Percentiles rank a stretch among this genome's conserved stretches.
Evolutionary conservation across 2,797 vertebrate species (phyloP).

Genomic region (Lepus oiostolus): DNA sequence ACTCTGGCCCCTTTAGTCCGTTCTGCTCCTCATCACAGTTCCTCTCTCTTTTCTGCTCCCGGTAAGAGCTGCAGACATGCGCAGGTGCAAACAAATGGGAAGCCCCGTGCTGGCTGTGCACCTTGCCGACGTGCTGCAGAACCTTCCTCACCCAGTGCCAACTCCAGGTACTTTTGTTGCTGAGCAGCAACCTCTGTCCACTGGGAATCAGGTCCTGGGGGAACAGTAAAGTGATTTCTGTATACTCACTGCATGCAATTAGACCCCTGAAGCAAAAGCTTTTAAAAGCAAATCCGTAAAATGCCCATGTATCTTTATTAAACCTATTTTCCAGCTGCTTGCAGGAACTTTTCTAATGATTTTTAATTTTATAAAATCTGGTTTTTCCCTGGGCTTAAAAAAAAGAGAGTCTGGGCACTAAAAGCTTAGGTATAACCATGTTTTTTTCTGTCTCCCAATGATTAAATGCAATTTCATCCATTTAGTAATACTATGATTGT

Average conservation of each 20-base stretch:
- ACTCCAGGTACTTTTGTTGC: not conserved
- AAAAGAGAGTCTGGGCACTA: not conserved
- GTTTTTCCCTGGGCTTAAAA: not conserved
- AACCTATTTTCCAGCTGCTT: constrained; percentile 55
- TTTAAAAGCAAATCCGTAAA: constrained; percentile 58
- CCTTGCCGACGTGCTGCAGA: not conserved
- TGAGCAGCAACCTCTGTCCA: constrained; percentile 14
- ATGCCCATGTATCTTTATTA: constrained; percentile 51
- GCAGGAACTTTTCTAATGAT: constrained; percentile 50
- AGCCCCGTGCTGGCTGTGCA: not conserved
- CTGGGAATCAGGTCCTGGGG: constrained; percentile 30
- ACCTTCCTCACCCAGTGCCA: not conserved
- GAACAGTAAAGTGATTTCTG: not conserved
- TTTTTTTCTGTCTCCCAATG: constrained; percentile 51
- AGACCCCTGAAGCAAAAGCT: constrained; percentile 55
- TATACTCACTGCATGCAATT: not conserved
- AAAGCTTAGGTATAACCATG: constrained; percentile 56
- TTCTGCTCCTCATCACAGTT: constrained; percentile 74
- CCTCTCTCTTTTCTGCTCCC: constrained; percentile 22
- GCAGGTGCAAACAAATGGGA: not conserved
- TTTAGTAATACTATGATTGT: constrained; percentile 30
- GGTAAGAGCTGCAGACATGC: constrained; percentile 52
- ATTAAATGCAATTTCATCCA: constrained; percentile 59
- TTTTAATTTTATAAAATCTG: constrained; percentile 71
- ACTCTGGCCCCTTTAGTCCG: constrained; percentile 81